Conservation (phyloP, 64 coral and sea anemone species). For the Cladopsammia gracilis region DNA sequence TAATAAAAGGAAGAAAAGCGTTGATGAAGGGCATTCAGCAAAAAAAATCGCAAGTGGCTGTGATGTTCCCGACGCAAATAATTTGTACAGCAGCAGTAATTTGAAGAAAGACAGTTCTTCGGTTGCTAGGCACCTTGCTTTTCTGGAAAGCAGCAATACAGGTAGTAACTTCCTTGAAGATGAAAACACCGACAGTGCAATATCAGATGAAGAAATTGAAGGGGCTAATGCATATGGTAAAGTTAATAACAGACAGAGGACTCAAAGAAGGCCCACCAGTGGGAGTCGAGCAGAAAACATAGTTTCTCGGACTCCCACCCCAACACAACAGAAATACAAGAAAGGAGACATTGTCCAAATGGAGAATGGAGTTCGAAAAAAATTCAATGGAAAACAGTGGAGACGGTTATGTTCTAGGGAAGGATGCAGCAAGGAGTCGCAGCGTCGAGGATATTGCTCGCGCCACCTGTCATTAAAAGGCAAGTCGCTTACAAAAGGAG, state of each 20-base stretch:
- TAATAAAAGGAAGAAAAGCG: slow-evolving; percentile 48
- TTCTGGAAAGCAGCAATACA: slow-evolving; percentile 56
- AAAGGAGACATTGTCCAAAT: slow-evolving; percentile 98
- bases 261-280: slow-evolving; percentile 27
- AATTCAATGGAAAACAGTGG: slow-evolving; percentile 99
- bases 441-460: slow-evolving; percentile 94
- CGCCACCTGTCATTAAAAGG: slow-evolving; percentile 96
- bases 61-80: slow-evolving; percentile 1
- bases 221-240: slow-evolving; percentile 33
- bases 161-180: slow-evolving; percentile 47
- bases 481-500: slow-evolving; percentile 70
- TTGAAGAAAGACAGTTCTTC: slow-evolving; percentile 3
- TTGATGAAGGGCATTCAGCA: slow-evolving; percentile 24
- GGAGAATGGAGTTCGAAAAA: slow-evolving; percentile 95
- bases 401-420: slow-evolving; percentile 93
- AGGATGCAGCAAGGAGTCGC: slow-evolving; percentile 94
- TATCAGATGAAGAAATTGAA: slow-evolving; percentile 95
- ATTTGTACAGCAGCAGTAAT: not conserved
- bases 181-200: slow-evolving; percentile 94
- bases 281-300: slow-evolving; percentile 49
- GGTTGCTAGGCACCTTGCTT: slow-evolving; percentile 85
- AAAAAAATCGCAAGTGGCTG: not conserved
- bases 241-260: slow-evolving; percentile 12
- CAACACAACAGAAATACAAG: slow-evolving; percentile 98
- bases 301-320: slow-evolving; percentile 84